Evolutionary conservation across 2,113 vertebrate species (phyloP), one percentile per base, ranked within the genome.

Genomic region (Malurus alboscapulatus): DNA sequence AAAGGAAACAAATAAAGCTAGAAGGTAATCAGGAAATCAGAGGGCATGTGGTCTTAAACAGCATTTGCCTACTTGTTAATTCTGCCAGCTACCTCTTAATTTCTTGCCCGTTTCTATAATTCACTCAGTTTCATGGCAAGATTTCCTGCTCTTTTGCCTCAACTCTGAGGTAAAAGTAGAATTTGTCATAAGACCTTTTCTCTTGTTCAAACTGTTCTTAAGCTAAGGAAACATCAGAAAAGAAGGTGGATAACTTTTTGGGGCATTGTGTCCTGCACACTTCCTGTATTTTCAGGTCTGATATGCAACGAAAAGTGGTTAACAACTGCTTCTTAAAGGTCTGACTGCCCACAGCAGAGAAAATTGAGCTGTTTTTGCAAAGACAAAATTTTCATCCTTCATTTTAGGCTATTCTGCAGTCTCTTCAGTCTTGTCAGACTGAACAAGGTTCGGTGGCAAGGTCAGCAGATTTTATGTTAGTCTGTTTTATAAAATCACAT

Each of bases 381-480:
- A 55, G 62, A 63, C 44, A 71, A 26, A 61, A 42, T 32, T 90
- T 61, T 62, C 42, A 45, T 27, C 14, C 27, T 84, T 36, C 10
- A 7, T 45, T 86, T 92, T 26, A 69, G 17, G 27, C 24, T 57
- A 85, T 61, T 36, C 42, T 73, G 58, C 10, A 73, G 32, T 20
- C 34, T 55, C 21, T 62, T 48, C 69, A n/a, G 12, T 62, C 51
- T 59, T 72, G 19, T 62, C 1, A 78, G 51, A 81, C 44, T 47
- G 26, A 93, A 63, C 3, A 53, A 75, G 25, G 24, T 85, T 68
- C 8, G 18, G 21, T 40, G 9, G 24, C 34, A 34, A 54, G 14
- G 26, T 21, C n/a, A 30, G 21, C 3, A 13, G 1, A 0, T 2
- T 25, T 21, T 51, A 72, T 8, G 3, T 63, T 47, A 6, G 0